Evolutionary conservation across 2,888 invertebrate genomes (phyloP).

Genomic region (Linnaemya vulpina): DNA sequence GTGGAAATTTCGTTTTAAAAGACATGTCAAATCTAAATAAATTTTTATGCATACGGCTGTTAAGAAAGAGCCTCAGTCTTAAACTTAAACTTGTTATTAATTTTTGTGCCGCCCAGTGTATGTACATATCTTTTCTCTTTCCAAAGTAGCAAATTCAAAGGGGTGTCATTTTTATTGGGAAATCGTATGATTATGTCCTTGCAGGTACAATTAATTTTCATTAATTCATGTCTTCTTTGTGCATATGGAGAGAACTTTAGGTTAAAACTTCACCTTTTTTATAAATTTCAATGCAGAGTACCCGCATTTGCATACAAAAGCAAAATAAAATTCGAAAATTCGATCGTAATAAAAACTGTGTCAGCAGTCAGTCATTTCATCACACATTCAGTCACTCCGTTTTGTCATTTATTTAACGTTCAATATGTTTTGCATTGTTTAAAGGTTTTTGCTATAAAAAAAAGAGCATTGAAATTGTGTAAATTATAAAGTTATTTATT

Average conservation of each 20-base stretch:
- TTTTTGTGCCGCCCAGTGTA: no score
- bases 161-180: no score
- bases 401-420: slow-evolving; percentile 65
- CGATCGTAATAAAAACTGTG: slow-evolving; percentile 46
- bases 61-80: no score
- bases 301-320: slow-evolving; percentile 11
- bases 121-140: no score
- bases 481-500: slow-evolving; percentile 40
- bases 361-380: slow-evolving; percentile 49
- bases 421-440: slow-evolving; percentile 26
- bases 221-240: no score
- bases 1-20: no score
- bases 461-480: slow-evolving; percentile 29
- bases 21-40: no score
- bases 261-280: slow-evolving; percentile 58
- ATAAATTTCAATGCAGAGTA: slow-evolving; percentile 17
- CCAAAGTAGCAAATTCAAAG: no score
- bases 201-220: not conserved
- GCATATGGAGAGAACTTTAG: not conserved
- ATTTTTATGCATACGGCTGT: no score
- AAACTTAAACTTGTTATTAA: no score
- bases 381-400: slow-evolving; percentile 25
- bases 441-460: slow-evolving; percentile 15
- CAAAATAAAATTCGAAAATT: slow-evolving; percentile 16
- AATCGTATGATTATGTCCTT: not conserved